A percentile compares a stretch with the other conserved stretches of the same genome.
phyloP scores from a whole-genome alignment of 37 sponge, comb jelly and placozoan genomes.

The Chondrilla cf. caribensis region DNA sequence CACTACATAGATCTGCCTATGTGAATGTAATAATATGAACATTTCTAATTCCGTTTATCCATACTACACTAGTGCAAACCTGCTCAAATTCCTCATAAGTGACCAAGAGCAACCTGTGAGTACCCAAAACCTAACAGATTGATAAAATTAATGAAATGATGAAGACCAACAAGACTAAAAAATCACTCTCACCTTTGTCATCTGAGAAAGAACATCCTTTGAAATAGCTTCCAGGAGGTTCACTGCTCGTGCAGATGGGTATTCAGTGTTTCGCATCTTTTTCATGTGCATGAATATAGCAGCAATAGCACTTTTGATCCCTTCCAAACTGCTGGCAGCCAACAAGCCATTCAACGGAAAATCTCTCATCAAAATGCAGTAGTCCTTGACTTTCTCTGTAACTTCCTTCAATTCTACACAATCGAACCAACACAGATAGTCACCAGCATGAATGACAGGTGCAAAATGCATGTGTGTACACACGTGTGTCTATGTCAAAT shows the following conservation, averaged over 20 bases:
- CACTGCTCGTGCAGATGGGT: constrained; percentile 83
- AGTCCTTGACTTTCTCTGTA: constrained; percentile 86
- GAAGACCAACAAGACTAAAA: too few species aligned
- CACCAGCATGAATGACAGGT: too few species aligned
- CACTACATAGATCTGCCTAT: too few species aligned
- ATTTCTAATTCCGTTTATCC: too few species aligned
- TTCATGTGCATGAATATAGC: constrained; percentile 87
- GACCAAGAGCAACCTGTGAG: constrained; percentile 89
- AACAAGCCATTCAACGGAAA: constrained; percentile 95
- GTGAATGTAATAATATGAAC: too few species aligned
- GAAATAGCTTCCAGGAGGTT: constrained; percentile 95
- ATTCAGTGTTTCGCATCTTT: constrained; percentile 87
- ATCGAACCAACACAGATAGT: background rate
- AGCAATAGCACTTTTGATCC: constrained; percentile 66
- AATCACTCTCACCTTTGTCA: constrained; percentile 86
- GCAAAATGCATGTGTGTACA: too few species aligned
- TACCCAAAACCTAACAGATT: constrained; percentile 68
- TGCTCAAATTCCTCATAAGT: constrained; percentile 89
- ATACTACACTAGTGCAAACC: constrained; percentile 31
- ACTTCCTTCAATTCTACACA: constrained; percentile 83
- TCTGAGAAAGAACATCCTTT: constrained; percentile 79
- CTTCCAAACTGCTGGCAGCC: constrained; percentile 76
- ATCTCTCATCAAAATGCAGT: constrained; percentile 93
- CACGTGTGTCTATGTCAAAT: constrained; percentile 97
- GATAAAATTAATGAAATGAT: too few species aligned